phyloP scores from a whole-genome alignment of 2,797 vertebrate species.

The Decapterus maruadsi region DNA sequence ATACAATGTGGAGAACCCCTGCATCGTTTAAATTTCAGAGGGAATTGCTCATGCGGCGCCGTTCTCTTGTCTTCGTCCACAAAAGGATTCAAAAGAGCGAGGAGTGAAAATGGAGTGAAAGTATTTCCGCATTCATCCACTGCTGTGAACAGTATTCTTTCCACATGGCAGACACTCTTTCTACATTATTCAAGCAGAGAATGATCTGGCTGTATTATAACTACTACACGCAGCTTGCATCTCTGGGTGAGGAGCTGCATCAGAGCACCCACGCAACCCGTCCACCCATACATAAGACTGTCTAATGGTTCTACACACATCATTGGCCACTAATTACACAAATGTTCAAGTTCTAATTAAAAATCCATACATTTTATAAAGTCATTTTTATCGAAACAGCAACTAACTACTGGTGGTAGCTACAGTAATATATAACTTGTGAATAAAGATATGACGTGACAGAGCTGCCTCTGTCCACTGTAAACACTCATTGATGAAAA shows the following conservation, averaged over 20 bases:
- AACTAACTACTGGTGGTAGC: too few relatives aligned
- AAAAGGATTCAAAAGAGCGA: constrained; percentile 41
- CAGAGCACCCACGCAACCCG: constrained; percentile 44
- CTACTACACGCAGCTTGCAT: constrained; percentile 36
- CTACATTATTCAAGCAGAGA: constrained; percentile 68
- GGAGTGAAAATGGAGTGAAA: constrained; percentile 49
- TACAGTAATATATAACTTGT: background rate
- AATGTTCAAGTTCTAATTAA: constrained; percentile 32
- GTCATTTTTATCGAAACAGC: constrained; percentile 1
- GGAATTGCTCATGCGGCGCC: constrained; percentile 43
- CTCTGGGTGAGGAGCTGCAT: constrained; percentile 32
- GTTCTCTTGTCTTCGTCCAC: constrained; percentile 35
- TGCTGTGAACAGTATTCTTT: constrained; percentile 58
- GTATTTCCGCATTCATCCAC: constrained; percentile 50
- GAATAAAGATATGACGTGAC: constrained; percentile 14
- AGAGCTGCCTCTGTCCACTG: background rate
- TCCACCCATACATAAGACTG: constrained; percentile 25
- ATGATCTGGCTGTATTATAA: constrained; percentile 55
- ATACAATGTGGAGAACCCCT: constrained; percentile 53
- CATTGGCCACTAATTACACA: constrained; percentile 62
- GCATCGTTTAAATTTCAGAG: constrained; percentile 44
- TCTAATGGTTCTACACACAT: constrained; percentile 46
- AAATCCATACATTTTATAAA: constrained; percentile 35
- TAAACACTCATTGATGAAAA: constrained; percentile 22
- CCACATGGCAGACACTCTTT: constrained; percentile 61